Percentiles rank a stretch among this genome's conserved stretches.
phyloP scores from a whole-genome alignment of 1,140 invertebrate species.

The Temnothorax nylanderi region DNA sequence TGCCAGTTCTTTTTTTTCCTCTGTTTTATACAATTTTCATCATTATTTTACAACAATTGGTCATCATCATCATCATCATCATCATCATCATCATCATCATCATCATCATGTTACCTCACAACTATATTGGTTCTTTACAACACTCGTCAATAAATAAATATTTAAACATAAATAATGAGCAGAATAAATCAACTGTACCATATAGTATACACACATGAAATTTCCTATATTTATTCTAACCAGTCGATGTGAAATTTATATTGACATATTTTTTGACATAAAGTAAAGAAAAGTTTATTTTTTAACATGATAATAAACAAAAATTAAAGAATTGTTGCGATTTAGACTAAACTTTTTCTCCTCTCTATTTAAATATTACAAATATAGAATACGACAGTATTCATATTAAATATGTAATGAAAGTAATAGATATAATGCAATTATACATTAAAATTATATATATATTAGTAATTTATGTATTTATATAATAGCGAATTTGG shows the following conservation, averaged over 20 bases:
- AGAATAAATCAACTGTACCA: neutral
- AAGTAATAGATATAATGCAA: constrained; percentile 3
- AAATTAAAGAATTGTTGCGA: neutral
- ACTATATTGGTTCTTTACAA: constrained; percentile 46
- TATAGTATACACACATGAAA: constrained; percentile 60
- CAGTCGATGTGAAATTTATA: neutral
- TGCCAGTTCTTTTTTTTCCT: constrained; percentile 41
- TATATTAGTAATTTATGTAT: no score
- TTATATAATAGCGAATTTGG: no score
- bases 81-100: neutral
- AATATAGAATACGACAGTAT: neutral
- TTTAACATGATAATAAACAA: constrained; percentile 4
- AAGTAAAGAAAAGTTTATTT: neutral
- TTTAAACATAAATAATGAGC: neutral
- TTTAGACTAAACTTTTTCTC: no score
- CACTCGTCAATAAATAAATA: constrained; percentile 30
- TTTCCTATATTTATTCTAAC: constrained; percentile 58
- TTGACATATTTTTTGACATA: constrained; percentile 46
- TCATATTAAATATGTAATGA: neutral
- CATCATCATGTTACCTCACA: constrained; percentile 43
- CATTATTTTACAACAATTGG: constrained; percentile 44
- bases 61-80: neutral
- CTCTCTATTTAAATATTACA: constrained; percentile 19
- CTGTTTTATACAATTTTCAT: constrained; percentile 60
- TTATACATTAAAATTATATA: constrained; percentile 17